Evolutionary conservation across 2,113 vertebrate genomes (phyloP), one percentile per base, ranked within the genome.

Genomic region (Stegastes partitus): DNA sequence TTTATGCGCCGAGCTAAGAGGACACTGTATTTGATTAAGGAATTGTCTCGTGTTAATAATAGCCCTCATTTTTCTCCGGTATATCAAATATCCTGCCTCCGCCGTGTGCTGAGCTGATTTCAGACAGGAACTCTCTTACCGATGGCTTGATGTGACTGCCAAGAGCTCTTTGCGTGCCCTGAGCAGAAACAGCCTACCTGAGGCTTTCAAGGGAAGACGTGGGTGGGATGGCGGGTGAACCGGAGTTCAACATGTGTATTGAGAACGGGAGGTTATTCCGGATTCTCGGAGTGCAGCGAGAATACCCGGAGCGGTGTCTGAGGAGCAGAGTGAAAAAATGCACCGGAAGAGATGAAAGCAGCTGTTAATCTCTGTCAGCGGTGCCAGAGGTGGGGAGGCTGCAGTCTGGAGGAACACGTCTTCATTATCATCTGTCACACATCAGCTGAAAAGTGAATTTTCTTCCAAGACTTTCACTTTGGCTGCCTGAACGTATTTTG

Each of bases 361-460:
- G 83, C 89, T 85, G 89, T 93, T 94, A 90, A 93, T 95, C 94
- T 93, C 76, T 87, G 93, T 93, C 92, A 93, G 93, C 86, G 80
- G 73, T 74, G 82, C 76, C 88, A 74, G 83, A 55, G 87, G 78
- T 79, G 83, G 63, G 70, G 73, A 84, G 74, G 65, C 75, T 55
- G 80, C 77, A 81, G 83, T 59, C 75, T 86, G 83, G 53, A 67
- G 26, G 80, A 82, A 83, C 77, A 88, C 68, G 67, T 93, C 93
- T 93, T 93, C 83, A 92, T 93, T 91, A 92, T 91, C 76, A 70
- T 83, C 85, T 91, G 88, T 91, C 92, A 88, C 64, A 68, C 81
- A 88, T 92, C 86, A 84, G 75, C 86, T 81, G 69, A 88, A 83
- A 87, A 80, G 67, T 62, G 71, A 78, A 87, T 73, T 77, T 87